phyloP scores from a whole-genome alignment of 2,113 vertebrate species.

The Sebastes fasciatus region DNA sequence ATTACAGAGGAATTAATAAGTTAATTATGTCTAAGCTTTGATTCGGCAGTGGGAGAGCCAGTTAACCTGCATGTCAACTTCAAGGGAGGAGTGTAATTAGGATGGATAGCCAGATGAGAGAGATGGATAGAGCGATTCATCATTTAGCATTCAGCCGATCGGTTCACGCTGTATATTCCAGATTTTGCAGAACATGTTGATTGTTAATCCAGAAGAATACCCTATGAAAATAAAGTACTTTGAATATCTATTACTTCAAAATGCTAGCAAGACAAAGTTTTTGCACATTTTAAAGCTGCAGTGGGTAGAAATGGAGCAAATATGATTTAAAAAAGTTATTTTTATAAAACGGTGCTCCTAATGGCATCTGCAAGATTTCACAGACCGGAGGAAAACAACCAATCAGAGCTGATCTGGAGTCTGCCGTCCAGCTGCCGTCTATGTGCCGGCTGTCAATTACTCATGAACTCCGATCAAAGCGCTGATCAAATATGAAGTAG shows the following conservation, averaged over 20 bases:
- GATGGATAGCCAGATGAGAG: slow-evolving; percentile 44
- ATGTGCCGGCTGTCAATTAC: too few species aligned
- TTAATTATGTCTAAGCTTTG: slow-evolving; percentile 58
- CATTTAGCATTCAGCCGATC: not conserved
- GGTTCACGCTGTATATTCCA: not conserved
- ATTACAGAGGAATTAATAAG: slow-evolving; percentile 51
- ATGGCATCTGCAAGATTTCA: too few species aligned
- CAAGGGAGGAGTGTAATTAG: slow-evolving; percentile 49
- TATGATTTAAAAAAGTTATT: too few species aligned
- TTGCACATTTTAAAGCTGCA: not conserved
- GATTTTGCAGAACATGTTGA: not conserved
- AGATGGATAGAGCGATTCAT: slow-evolving; percentile 14
- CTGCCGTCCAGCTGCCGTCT: too few species aligned
- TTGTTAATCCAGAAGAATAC: not conserved
- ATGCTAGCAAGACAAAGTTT: not conserved
- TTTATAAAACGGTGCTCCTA: too few species aligned
- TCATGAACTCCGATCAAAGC: too few species aligned
- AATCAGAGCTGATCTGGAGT: too few species aligned
- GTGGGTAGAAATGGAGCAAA: too few species aligned
- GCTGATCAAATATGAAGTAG: too few species aligned
- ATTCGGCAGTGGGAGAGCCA: slow-evolving; percentile 27
- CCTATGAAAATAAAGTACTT: not conserved
- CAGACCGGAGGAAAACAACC: too few species aligned
- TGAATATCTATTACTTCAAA: not conserved
- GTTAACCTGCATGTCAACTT: slow-evolving; percentile 61